phyloP scores from a whole-genome alignment of 1,140 invertebrate species.

The Aradophagus sp. region DNA sequence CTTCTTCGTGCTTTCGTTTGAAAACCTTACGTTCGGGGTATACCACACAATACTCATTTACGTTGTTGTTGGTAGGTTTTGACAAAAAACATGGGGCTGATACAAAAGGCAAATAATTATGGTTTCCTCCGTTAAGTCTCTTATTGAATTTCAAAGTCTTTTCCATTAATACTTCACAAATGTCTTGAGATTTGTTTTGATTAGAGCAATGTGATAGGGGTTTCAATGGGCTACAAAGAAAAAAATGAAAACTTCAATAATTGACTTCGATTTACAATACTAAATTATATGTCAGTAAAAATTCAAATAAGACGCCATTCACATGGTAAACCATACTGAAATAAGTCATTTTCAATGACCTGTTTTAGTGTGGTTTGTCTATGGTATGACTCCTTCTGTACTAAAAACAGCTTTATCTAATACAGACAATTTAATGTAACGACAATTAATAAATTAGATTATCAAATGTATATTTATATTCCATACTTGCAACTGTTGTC shows the following conservation, averaged over 20 bases:
- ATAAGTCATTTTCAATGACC: no score
- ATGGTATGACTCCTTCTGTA: no score
- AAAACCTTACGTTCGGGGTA: slow-evolving; percentile 48
- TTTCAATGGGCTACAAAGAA: slow-evolving; percentile 53
- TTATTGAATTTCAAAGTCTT: slow-evolving; percentile 67
- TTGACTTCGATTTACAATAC: no score
- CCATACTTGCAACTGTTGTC: slow-evolving; percentile 5
- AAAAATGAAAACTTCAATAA: no score
- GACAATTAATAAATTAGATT: slow-evolving; percentile 4
- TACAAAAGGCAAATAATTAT: slow-evolving; percentile 66
- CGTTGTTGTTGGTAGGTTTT: slow-evolving; percentile 25
- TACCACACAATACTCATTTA: slow-evolving; percentile 58
- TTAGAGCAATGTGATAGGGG: slow-evolving; percentile 67
- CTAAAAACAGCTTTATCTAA: no score
- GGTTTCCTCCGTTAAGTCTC: slow-evolving; percentile 35
- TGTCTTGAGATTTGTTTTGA: slow-evolving; percentile 34
- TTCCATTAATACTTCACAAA: slow-evolving; percentile 63
- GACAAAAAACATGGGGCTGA: slow-evolving; percentile 65
- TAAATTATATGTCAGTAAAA: no score
- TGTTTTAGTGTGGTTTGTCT: no score
- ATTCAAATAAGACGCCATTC: no score
- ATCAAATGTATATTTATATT: background rate
- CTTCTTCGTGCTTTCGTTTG: slow-evolving; percentile 31
- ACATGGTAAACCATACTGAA: no score
- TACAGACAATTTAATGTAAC: no score